Evolutionary conservation across 2,888 invertebrate species (phyloP), one percentile per base, ranked within the genome.

Genomic region (Platycnemis pennipes): DNA sequence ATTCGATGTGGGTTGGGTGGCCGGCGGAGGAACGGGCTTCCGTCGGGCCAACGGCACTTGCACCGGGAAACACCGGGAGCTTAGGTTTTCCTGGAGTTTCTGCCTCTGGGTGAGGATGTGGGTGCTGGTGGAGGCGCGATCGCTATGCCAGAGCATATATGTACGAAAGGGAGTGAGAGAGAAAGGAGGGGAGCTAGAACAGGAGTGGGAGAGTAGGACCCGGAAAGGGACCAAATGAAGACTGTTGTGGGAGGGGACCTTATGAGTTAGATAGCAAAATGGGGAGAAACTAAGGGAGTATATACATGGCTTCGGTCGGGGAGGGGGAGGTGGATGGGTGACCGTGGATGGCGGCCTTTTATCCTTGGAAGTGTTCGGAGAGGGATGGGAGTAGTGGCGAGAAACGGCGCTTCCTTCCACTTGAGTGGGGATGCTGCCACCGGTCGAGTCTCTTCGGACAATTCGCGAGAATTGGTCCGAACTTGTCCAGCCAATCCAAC

Each of bases 391-490:
- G 77, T 11, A 13, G 69, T 16, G 13, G 37, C 8, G 37, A 2
- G 37, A n/a, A 19, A 31, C 42, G 86, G 86, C n/a, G 8, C 87
- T 87, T 87, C 46, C 87, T 87, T 87, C 87, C 87, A 87, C 87
- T 87, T 45, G 45, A 87, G 87, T 87, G 87, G 87, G 46, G 26
- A 87, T n/a, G 77, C 77, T 11, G 37, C 77, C 77, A 77, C 77
- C 77, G 77, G 37, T 77, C 69, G 7, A 63, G 63, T 26, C 44
- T 44, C 87, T 87, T 45, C n/a, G 26, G 45, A n/a, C n/a, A 45
- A 46, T 87, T 45, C 87, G 46, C 87, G 46, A 37, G 87, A 46
- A 87, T 87, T 87, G 87, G 87, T 46, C 45, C 46, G 45, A 26
- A 26, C 87, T 5, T 46, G 86, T 37, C 87, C 87, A 46, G 45